Base-by-base conservation (phyloP, 1,140 invertebrate species). In the Orius insidiosus region DNA sequence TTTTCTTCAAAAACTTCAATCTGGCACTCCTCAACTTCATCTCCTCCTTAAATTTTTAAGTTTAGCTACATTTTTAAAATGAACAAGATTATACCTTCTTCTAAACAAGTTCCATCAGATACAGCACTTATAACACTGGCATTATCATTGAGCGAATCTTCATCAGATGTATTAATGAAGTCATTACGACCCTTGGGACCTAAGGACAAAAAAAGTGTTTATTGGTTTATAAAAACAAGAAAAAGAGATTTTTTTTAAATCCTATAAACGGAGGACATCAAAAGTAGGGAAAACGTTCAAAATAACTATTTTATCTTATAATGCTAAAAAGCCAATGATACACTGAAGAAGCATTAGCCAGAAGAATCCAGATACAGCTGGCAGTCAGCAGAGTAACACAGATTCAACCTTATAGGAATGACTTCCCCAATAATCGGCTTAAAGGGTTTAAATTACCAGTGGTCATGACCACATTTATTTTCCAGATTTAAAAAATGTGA, bases 1-100 rank as follows among this genome's bases (percentile, higher is more conserved):
- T 90, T 88, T 42, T 93, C 87, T 63, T 95, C 89, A 56, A 89
- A 80, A 34, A 78, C 72, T 58, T 94, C 88, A 50, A 69, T 69
- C 49, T 69, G 65, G 45, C 76, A 74, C 36, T 69, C 69, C 48
- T 55, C 53, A n/a, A 50, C 50, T 49, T 52, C 41, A 56, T 47
- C 49, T 60, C 59, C 16, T 15, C 13, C 11, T 16, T 3, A 16
- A 10, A 41, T 41, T 3, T 41, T 41, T 41, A 36, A 36, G n/a
- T n/a, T n/a, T n/a, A n/a, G n/a, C n/a, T n/a, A n/a, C n/a, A 36
- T 36, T 4, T 11, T 11, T 11, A n/a, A 36, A 36, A 36, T 5
- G 9, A 24, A 48, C 24, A 46, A 40, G 36, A 32, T 49, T 11
- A 45, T 50, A 60, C 60, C 55, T 48, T 78, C 77, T 15, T 77